These are phyloP conservation scores for Apostichopus leukothele DNA, from an alignment of 53 echinoderm and acorn worm genomes.

Conservation along the genomic window DNA sequence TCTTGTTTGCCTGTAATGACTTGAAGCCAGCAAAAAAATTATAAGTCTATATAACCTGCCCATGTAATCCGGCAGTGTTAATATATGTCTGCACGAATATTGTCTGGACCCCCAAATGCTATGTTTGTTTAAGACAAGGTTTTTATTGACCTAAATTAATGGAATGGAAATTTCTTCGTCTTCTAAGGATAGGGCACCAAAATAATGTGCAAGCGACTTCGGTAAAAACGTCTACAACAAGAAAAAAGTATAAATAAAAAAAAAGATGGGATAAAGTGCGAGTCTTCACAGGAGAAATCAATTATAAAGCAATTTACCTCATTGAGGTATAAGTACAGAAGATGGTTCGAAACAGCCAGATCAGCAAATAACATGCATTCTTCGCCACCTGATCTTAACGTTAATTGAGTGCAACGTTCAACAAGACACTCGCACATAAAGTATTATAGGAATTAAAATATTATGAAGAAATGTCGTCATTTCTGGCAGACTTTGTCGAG, in stretches of 20 bases:
- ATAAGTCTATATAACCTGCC: conserved; percentile 44
- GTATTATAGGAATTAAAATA: too few species aligned
- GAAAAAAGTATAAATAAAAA: background rate
- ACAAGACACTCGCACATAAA: background rate
- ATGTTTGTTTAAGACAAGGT: conserved; percentile 42
- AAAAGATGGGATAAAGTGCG: background rate
- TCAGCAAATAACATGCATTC: conserved; percentile 1
- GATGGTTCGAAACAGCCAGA: background rate
- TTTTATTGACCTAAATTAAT: conserved; percentile 43
- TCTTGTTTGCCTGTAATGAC: conserved; percentile 40
- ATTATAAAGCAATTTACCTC: conserved; percentile 44
- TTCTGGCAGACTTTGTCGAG: too few species aligned
- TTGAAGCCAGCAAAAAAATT: conserved; percentile 17
- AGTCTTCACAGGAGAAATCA: conserved; percentile 32
- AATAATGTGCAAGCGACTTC: conserved; percentile 17
- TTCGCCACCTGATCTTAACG: conserved; percentile 27
- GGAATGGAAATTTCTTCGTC: conserved; percentile 39
- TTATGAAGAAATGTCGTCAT: too few species aligned
- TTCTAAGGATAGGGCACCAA: background rate
- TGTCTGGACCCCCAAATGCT: conserved; percentile 37
- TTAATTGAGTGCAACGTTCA: conserved; percentile 37
- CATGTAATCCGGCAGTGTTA: conserved; percentile 41
- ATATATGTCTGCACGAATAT: conserved; percentile 44
- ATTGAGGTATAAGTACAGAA: conserved; percentile 41
- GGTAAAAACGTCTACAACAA: background rate